Percentiles rank a stretch among this genome's conserved stretches.
phyloP scores from a whole-genome alignment of 2,888 invertebrate species.

The Cataglyphis albicans region DNA sequence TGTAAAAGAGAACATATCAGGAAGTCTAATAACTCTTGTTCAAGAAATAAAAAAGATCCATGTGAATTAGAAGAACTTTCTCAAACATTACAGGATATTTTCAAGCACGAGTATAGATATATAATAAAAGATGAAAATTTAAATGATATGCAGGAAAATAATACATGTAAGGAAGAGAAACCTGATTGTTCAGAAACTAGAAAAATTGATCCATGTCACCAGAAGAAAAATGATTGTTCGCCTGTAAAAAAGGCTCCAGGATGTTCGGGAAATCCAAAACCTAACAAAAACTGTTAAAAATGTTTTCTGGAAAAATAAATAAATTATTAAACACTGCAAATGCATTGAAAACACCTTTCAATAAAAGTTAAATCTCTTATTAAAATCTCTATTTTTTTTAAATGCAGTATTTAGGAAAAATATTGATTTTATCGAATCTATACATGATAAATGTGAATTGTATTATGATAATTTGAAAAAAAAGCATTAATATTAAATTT shows the following conservation, averaged over 20 bases:
- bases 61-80: conserved; percentile 18
- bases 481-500: not conserved
- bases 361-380: not conserved
- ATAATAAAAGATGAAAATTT: conserved; percentile 3
- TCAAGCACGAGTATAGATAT: conserved; percentile 27
- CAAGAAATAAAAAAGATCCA: not conserved
- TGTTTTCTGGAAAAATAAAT: not conserved
- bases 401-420: not conserved
- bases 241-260: conserved; percentile 67
- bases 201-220: too few species aligned
- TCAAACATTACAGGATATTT: conserved; percentile 51
- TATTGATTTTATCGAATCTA: not conserved
- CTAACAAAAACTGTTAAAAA: not conserved
- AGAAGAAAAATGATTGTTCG: conserved; percentile 62
- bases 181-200: conserved; percentile 3
- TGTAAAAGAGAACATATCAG: not conserved
- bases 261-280: conserved; percentile 53
- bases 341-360: not conserved
- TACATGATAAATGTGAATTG: not conserved
- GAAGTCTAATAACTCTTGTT: not conserved
- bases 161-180: conserved; percentile 1
- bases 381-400: not conserved
- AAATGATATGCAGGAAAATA: not conserved
- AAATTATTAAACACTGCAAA: not conserved
- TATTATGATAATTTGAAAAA: not conserved